A percentile compares a stretch with the other conserved stretches of the same genome.
Evolutionary conservation across 2,888 invertebrate genomes (phyloP).

Genomic region (Kryphioiulus occultus): DNA sequence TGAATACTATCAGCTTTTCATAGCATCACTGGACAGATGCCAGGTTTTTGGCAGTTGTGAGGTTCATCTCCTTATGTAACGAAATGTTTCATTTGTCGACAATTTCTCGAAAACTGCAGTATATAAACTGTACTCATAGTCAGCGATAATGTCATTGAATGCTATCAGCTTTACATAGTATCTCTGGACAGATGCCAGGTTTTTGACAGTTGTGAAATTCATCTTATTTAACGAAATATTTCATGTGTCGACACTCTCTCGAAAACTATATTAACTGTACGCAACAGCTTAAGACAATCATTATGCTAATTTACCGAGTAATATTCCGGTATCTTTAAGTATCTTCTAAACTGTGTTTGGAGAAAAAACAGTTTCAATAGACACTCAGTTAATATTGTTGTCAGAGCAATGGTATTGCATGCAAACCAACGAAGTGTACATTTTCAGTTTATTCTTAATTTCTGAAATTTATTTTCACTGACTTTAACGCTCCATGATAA

Average conservation of each 20-base stretch:
- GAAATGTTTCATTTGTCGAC: no score
- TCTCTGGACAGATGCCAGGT: no score
- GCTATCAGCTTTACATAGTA: no score
- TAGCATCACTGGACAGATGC: no score
- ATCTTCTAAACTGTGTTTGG: background rate
- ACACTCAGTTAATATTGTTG: background rate
- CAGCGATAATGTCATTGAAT: no score
- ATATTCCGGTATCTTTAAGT: background rate
- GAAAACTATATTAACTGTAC: background rate
- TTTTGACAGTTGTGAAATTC: no score
- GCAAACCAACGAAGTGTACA: background rate
- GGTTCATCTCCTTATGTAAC: no score
- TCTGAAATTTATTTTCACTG: background rate
- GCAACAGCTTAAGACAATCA: background rate
- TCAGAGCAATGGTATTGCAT: background rate
- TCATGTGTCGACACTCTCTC: background rate
- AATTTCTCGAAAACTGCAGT: no score
- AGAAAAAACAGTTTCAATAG: background rate
- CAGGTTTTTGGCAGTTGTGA: no score
- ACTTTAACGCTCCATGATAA: background rate
- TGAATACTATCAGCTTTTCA: no score
- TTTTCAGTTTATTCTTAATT: background rate
- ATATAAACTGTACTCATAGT: no score
- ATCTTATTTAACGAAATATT: no score
- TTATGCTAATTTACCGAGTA: background rate